phyloP scores from a whole-genome alignment of 2,888 invertebrate genomes.

The Hydrotaea diabolus region DNA sequence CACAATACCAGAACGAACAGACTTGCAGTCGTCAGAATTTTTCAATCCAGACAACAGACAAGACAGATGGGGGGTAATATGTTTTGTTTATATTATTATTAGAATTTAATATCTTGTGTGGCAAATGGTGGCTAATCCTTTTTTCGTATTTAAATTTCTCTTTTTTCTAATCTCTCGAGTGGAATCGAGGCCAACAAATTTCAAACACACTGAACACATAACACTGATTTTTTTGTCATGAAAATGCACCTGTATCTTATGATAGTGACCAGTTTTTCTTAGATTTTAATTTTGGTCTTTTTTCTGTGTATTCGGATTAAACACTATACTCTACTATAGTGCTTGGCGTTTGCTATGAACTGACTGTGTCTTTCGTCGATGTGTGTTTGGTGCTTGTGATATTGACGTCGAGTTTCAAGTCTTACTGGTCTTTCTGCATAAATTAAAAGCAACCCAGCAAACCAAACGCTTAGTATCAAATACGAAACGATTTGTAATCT shows the following conservation, averaged over 20 bases:
- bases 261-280: slow-evolving; percentile 60
- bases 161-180: not conserved
- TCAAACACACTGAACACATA: slow-evolving; percentile 28
- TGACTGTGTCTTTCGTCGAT: not conserved
- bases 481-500: too few relatives aligned
- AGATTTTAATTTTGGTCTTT: not conserved
- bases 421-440: slow-evolving; percentile 60
- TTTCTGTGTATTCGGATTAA: slow-evolving; percentile 33
- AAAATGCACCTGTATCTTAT: slow-evolving; percentile 63
- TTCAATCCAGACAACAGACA: not conserved
- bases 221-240: not conserved
- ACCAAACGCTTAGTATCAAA: too few relatives aligned
- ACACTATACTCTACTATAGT: slow-evolving; percentile 18
- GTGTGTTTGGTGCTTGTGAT: not conserved
- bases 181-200: slow-evolving; percentile 48
- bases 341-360: slow-evolving; percentile 4
- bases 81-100: not conserved
- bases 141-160: slow-evolving; percentile 29
- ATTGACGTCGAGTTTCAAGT: slow-evolving; percentile 55
- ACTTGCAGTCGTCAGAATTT: not conserved
- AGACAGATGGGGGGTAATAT: not conserved
- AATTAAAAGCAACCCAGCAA: slow-evolving; percentile 47
- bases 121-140: slow-evolving; percentile 32
- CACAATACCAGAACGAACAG: too few relatives aligned
- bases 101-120: slow-evolving; percentile 20